Percentiles rank a stretch among this genome's conserved stretches.
phyloP scores from a whole-genome alignment of 2,888 invertebrate species.

The Eilema depressum region DNA sequence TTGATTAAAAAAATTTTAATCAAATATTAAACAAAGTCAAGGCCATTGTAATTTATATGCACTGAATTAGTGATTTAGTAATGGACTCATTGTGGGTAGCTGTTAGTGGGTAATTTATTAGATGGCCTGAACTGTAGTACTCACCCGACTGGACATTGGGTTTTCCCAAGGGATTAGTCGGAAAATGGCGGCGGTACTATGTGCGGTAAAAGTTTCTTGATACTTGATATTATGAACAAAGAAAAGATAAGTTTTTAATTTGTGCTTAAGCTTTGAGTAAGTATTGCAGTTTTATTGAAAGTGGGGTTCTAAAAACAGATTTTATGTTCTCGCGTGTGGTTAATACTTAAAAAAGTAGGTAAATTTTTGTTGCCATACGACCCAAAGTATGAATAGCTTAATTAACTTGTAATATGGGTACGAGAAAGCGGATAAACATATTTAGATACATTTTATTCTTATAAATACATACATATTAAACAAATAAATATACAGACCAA shows the following conservation, averaged over 20 bases:
- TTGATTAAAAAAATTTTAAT: no score
- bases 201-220: not conserved
- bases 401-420: not conserved
- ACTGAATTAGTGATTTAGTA: conserved; percentile 36
- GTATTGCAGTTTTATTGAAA: not conserved
- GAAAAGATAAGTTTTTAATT: not conserved
- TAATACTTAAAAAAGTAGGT: not conserved
- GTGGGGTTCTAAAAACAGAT: not conserved
- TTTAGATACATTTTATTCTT: no score
- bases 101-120: conserved; percentile 20
- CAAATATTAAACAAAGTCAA: conserved; percentile 52
- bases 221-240: conserved; percentile 1
- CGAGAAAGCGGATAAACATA: no score
- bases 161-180: conserved; percentile 12
- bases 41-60: conserved; percentile 37
- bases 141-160: conserved; percentile 12
- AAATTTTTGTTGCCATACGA: no score
- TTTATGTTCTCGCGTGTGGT: not conserved
- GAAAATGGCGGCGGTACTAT: conserved; percentile 2
- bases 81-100: conserved; percentile 24
- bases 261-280: not conserved
- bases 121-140: conserved; percentile 6
- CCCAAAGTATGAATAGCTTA: not conserved
- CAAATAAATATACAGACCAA: no score
- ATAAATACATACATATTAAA: not conserved